These are phyloP conservation scores for Coelopa frigida DNA, from an alignment of 1,140 invertebrate genomes.

Conservation along the genomic window DNA sequence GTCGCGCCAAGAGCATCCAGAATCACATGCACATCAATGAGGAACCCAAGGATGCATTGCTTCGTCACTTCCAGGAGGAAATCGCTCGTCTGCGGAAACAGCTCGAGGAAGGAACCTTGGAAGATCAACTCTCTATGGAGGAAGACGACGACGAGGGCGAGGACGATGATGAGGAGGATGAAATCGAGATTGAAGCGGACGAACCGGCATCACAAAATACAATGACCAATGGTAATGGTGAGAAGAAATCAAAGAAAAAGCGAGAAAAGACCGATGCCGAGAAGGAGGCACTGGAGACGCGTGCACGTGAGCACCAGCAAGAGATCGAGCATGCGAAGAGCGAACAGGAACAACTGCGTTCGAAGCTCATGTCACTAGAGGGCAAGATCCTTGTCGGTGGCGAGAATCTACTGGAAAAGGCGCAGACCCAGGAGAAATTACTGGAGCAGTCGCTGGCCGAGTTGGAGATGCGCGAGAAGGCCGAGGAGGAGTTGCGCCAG, in stretches of 20 bases:
- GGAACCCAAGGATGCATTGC: slow-evolving; percentile 94
- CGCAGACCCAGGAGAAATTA: slow-evolving; percentile 85
- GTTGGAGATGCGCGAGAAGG: slow-evolving; percentile 72
- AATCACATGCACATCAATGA: slow-evolving; percentile 95
- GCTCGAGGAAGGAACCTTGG: slow-evolving; percentile 55
- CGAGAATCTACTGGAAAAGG: slow-evolving; percentile 96
- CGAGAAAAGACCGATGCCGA: slow-evolving; percentile 51
- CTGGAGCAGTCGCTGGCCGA: slow-evolving; percentile 87
- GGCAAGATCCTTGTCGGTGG: slow-evolving; percentile 96
- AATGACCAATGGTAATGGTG: slow-evolving; percentile 19
- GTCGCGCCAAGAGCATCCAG: slow-evolving; percentile 95
- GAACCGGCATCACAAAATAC: slow-evolving; percentile 45
- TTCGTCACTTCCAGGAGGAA: slow-evolving; percentile 93
- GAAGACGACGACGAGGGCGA: slow-evolving; percentile 27
- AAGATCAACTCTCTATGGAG: slow-evolving; percentile 31
- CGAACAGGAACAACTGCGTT: slow-evolving; percentile 66
- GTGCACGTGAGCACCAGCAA: slow-evolving; percentile 50
- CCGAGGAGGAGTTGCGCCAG: slow-evolving; percentile 75
- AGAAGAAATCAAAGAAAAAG: slow-evolving; percentile 52
- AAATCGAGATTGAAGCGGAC: slow-evolving; percentile 44
- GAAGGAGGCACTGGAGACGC: slow-evolving; percentile 55
- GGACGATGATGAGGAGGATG: slow-evolving; percentile 34
- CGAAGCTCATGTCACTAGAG: slow-evolving; percentile 85
- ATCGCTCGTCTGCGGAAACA: slow-evolving; percentile 87
- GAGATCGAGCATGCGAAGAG: slow-evolving; percentile 52